Conservation (phyloP, 2,888 invertebrate species). For the Trichogramma dendrolimi region DNA sequence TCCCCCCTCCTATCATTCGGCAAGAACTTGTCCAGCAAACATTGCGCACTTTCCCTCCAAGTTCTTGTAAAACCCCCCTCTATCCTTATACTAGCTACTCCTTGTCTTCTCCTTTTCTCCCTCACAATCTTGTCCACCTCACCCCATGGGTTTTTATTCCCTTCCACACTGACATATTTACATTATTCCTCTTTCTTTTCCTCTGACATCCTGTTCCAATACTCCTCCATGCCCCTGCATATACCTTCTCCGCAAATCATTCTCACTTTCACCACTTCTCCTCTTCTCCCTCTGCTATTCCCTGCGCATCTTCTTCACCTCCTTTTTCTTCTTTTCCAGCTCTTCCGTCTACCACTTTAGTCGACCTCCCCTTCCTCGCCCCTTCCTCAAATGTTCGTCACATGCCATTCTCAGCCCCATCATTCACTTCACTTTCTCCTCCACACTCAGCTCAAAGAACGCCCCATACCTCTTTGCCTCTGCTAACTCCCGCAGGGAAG, state of each 20-base stretch:
- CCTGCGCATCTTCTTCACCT: background rate
- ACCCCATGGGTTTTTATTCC: constrained; percentile 4
- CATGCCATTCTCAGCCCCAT: background rate
- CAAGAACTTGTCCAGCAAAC: too few species aligned
- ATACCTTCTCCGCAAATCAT: background rate
- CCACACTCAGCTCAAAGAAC: background rate
- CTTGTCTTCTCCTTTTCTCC: background rate
- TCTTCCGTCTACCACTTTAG: background rate
- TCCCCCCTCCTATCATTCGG: too few species aligned
- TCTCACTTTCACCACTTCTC: background rate
- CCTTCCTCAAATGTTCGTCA: too few species aligned
- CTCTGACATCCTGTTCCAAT: background rate
- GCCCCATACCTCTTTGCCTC: background rate
- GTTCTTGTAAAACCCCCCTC: background rate
- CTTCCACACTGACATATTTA: constrained; percentile 5
- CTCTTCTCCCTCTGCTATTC: background rate
- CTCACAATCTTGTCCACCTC: constrained; percentile 11
- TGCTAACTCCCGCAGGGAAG: too few species aligned
- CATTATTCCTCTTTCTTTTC: constrained; percentile 12
- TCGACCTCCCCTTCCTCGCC: background rate
- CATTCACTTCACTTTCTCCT: background rate
- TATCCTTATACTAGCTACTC: background rate
- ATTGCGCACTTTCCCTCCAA: background rate
- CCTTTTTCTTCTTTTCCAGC: background rate
- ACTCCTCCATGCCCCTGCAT: background rate